Conservation (phyloP, 1,140 invertebrate species). For the Listronotus oregonensis region DNA sequence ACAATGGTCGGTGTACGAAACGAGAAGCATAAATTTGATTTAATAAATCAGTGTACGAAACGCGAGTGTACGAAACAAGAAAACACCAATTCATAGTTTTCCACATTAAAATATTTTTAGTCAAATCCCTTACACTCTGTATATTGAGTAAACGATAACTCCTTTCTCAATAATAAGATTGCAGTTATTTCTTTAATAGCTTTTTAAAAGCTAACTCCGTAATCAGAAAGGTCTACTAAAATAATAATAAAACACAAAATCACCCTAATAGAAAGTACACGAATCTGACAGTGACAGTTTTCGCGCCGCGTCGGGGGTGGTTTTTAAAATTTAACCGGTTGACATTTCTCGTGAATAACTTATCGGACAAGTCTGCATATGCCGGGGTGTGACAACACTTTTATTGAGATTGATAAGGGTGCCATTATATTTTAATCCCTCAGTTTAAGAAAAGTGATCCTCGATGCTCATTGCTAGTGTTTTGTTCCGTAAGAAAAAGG, state of each 20-base stretch:
- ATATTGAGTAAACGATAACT: too few species aligned
- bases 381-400: conserved; percentile 12
- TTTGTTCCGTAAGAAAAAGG: background rate
- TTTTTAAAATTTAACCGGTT: conserved; percentile 25
- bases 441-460: background rate
- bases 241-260: conserved; percentile 1
- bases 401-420: conserved; percentile 39
- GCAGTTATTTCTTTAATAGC: too few species aligned
- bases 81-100: too few species aligned
- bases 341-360: conserved; percentile 27
- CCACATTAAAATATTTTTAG: too few species aligned
- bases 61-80: too few species aligned
- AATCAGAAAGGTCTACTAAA: background rate
- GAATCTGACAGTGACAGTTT: conserved; percentile 9
- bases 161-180: too few species aligned
- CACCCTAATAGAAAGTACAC: background rate
- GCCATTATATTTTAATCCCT: conserved; percentile 25
- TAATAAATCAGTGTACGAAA: too few species aligned
- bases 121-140: too few species aligned
- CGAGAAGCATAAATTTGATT: too few species aligned
- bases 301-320: background rate
- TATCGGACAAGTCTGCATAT: conserved; percentile 7
- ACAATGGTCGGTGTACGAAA: too few species aligned
- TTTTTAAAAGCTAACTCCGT: background rate
- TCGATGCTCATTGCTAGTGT: background rate